These are phyloP conservation scores for Leucoptera coffeella DNA, from an alignment of 2,888 invertebrate genomes.

Conservation along the genomic window DNA sequence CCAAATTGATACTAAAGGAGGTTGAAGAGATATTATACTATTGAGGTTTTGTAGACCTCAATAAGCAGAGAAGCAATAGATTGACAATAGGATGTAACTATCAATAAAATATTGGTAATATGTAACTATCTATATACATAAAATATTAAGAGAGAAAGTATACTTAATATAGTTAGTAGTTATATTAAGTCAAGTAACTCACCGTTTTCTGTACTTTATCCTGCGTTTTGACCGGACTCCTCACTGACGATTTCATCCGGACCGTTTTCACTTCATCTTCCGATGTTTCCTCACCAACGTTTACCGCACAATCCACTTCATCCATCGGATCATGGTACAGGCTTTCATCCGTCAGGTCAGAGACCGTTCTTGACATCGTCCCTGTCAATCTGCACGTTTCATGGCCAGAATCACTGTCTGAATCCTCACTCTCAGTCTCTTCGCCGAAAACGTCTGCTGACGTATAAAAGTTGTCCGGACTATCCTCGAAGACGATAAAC, in stretches of 20 bases:
- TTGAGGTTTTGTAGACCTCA: too few relatives aligned
- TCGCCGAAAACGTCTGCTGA: constrained; percentile 31
- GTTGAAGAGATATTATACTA: too few relatives aligned
- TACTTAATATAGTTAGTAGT: too few relatives aligned
- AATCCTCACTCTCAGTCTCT: constrained; percentile 10
- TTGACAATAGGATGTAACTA: too few relatives aligned
- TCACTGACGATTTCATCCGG: background rate
- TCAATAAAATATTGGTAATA: too few relatives aligned
- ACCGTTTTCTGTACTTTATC: too few relatives aligned
- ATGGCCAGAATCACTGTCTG: constrained; percentile 17
- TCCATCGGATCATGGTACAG: constrained; percentile 21
- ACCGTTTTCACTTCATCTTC: constrained; percentile 4
- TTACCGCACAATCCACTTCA: constrained; percentile 25
- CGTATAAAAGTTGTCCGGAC: constrained; percentile 29
- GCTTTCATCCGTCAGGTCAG: constrained; percentile 30
- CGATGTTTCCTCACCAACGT: constrained; percentile 8
- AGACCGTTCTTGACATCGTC: constrained; percentile 22
- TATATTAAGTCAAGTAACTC: too few relatives aligned
- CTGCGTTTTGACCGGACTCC: background rate
- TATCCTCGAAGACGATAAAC: constrained; percentile 45
- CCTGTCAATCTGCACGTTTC: constrained; percentile 12
- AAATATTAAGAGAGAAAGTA: too few relatives aligned
- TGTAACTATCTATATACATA: too few relatives aligned
- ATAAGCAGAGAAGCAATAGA: too few relatives aligned
- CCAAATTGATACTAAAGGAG: too few relatives aligned